Evolutionary conservation across 2,797 vertebrate species (phyloP).

Genomic region (Lagorchestes hirsutus): DNA sequence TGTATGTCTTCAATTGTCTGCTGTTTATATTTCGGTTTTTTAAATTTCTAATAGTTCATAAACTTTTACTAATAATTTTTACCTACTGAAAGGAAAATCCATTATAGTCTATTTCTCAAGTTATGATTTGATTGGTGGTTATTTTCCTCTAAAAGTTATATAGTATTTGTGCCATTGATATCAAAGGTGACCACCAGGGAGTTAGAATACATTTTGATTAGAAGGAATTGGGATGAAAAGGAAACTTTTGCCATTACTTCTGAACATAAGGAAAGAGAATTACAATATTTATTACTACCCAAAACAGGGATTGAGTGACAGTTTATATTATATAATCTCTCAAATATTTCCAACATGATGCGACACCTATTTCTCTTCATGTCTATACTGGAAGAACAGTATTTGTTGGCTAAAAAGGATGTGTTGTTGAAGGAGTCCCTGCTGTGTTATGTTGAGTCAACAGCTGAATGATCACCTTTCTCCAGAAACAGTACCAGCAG

Average conservation of each 20-base stretch:
- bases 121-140: background rate
- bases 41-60: background rate
- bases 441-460: constrained; percentile 4
- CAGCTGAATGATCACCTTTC: constrained; percentile 39
- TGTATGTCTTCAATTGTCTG: background rate
- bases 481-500: constrained; percentile 4
- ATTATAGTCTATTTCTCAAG: background rate
- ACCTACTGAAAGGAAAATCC: background rate
- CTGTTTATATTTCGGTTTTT: background rate
- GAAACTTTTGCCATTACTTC: background rate
- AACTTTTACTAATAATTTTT: background rate
- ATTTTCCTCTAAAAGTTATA: background rate
- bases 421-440: constrained; percentile 4
- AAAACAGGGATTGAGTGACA: background rate
- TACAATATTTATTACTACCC: background rate
- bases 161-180: background rate
- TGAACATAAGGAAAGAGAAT: background rate
- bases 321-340: constrained; percentile 29
- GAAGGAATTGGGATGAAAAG: background rate
- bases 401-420: background rate
- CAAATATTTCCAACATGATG: constrained; percentile 4
- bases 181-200: background rate
- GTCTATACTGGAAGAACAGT: background rate
- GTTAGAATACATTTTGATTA: background rate
- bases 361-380: background rate